These are phyloP conservation scores for Himalopsyche phryganea DNA, from an alignment of 1,140 invertebrate genomes.

Conservation along the genomic window DNA sequence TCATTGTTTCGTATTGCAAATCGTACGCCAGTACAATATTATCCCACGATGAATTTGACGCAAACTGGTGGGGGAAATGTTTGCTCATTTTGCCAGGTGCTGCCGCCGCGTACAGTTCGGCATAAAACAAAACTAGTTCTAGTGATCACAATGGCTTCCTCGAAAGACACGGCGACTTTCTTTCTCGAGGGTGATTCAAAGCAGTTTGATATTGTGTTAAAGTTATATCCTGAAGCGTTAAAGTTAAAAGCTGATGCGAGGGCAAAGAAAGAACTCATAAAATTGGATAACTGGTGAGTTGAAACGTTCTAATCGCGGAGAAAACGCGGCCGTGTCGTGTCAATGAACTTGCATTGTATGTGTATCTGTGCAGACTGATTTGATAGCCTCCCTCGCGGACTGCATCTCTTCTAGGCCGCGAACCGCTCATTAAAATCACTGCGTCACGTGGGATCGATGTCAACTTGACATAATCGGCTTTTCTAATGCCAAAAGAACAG, in stretches of 20 bases:
- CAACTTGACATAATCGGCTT: constrained; percentile 56
- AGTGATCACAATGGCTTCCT: constrained; percentile 75
- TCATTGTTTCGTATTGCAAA: too few species aligned
- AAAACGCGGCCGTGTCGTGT: constrained; percentile 38
- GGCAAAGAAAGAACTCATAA: constrained; percentile 88
- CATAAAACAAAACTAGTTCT: constrained; percentile 53
- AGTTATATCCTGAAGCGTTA: constrained; percentile 83
- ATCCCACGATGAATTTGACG: background rate
- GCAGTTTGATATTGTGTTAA: constrained; percentile 84
- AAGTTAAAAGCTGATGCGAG: constrained; percentile 82
- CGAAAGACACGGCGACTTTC: constrained; percentile 85
- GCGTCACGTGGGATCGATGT: constrained; percentile 61
- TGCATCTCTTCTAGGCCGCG: constrained; percentile 56
- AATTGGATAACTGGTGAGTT: constrained; percentile 90
- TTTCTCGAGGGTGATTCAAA: constrained; percentile 80
- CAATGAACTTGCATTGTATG: constrained; percentile 57
- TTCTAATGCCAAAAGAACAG: constrained; percentile 50
- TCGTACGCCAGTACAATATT: constrained; percentile 2
- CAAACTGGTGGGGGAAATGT: constrained; percentile 21
- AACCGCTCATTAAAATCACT: constrained; percentile 61
- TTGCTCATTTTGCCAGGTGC: constrained; percentile 34
- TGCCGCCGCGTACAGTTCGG: constrained; percentile 55
- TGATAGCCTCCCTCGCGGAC: constrained; percentile 55
- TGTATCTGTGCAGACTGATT: constrained; percentile 58
- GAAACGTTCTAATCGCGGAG: constrained; percentile 16